Base-by-base conservation (phyloP, 2,113 vertebrate genomes). In the Andinoacara biseriatus region DNA sequence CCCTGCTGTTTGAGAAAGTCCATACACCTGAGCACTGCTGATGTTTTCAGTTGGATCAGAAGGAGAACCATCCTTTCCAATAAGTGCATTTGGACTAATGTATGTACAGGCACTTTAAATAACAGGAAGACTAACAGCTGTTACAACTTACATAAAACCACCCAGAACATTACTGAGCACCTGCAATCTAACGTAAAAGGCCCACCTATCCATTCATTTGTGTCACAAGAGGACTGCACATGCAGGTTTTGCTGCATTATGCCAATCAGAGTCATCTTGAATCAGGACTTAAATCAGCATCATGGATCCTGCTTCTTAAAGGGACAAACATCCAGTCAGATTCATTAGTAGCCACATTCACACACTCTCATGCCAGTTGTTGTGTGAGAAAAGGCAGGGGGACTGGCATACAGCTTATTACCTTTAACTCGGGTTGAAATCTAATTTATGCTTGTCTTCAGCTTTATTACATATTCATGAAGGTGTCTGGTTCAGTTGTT, bases 1-100 rank as follows among this genome's bases (percentile, higher is more conserved):
- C 84, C 76, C 93, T 93, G 80, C 74, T 93, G 91, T 22, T 33
- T 35, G 2, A 61, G 40, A 15, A 0, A 22, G 14, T 2, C 18
- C 5, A 11, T 35, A 33, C 46, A n/a, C 5, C 6, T 43, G 1
- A 46, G 17, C 2, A 57, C 63, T 67, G 63, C 46, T 67, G 38
- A 9, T 17, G 63, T 46, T 67, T 67, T 46, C 40, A 26, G 5
- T 15, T 10, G 15, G 22, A 18, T 29, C 3, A 43, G 40, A 14
- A 9, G 22, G 26, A 69, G 3, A 49, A 24, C 22, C 38, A 46
- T 7, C 22, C 40, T 46, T 67, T 67, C 63, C 62, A 67, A 46
- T 35, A 24, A 46, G 22, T 46, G 11, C 5, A 67, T 67, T 67
- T 67, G 38, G 63, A 67, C 14, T 46, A 67, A 67, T 26, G 18